These are phyloP conservation scores for Ctenoplectra terminalis DNA, from an alignment of 1,140 invertebrate genomes.

Conservation along the genomic window DNA sequence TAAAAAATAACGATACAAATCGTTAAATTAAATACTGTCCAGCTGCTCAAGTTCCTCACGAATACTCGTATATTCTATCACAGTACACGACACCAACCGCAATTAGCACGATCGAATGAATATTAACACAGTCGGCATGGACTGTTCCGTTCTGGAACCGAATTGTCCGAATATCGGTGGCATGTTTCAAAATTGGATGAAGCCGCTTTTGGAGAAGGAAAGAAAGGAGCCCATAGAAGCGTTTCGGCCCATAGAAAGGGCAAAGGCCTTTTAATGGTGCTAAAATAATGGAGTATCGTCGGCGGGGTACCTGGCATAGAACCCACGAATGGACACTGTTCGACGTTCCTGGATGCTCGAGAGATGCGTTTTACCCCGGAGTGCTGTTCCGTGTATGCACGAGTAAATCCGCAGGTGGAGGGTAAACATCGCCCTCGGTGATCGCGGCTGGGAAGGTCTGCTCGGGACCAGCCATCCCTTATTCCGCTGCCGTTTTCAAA, in stretches of 20 bases:
- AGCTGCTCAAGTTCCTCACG: too few species aligned
- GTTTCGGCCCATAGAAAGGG: conserved; percentile 42
- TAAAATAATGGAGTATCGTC: conserved; percentile 63
- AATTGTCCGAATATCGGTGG: not conserved
- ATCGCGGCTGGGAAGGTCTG: conserved; percentile 50
- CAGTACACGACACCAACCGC: not conserved
- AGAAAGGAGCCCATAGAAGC: conserved; percentile 7
- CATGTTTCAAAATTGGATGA: conserved; percentile 31
- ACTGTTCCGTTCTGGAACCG: not conserved
- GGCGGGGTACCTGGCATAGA: conserved; percentile 40
- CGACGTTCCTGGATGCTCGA: conserved; percentile 49
- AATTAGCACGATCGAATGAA: not conserved
- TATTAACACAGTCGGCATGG: not conserved
- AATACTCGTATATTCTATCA: too few species aligned
- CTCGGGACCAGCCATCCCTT: conserved; percentile 36
- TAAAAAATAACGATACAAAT: too few species aligned
- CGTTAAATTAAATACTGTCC: too few species aligned
- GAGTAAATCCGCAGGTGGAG: conserved; percentile 75
- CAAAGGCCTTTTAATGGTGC: conserved; percentile 58
- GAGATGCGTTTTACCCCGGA: conserved; percentile 67
- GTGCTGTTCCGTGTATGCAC: conserved; percentile 76
- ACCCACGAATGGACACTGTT: conserved; percentile 56
- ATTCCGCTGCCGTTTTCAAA: conserved; percentile 44
- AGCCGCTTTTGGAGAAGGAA: not conserved
- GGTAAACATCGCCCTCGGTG: conserved; percentile 61